These are phyloP conservation scores for Bombus waltoni DNA, from an alignment of 1,140 invertebrate species.

Conservation along the genomic window DNA sequence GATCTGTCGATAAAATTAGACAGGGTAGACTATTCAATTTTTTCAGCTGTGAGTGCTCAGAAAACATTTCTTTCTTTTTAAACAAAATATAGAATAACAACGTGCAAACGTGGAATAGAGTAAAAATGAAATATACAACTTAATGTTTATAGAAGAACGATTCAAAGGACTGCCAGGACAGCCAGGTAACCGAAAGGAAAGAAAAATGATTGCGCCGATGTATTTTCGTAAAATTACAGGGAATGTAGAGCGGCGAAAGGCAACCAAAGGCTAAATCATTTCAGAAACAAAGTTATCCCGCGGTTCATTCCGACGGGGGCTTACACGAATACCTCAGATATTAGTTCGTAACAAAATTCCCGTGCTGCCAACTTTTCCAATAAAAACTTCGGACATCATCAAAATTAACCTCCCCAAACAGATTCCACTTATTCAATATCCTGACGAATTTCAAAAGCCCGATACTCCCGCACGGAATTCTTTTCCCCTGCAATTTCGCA, in stretches of 20 bases:
- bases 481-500: background rate
- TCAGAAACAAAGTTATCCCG: constrained; percentile 19
- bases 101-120: no score
- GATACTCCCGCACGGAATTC: background rate
- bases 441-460: constrained; percentile 21
- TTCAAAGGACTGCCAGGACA: no score
- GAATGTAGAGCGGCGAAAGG: background rate
- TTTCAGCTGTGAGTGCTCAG: background rate
- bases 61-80: background rate
- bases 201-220: background rate
- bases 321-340: constrained; percentile 50
- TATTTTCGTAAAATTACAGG: constrained; percentile 6
- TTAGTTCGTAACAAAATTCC: constrained; percentile 52
- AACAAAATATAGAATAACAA: background rate
- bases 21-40: background rate
- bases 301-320: constrained; percentile 11
- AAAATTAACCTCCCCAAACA: constrained; percentile 41
- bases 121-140: background rate
- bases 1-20: no score
- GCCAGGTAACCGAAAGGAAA: background rate
- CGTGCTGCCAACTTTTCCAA: constrained; percentile 47
- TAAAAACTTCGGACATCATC: constrained; percentile 51
- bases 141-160: background rate
- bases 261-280: constrained; percentile 32
- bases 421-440: constrained; percentile 42